Percentiles rank a stretch among this genome's conserved stretches.
Evolutionary conservation across 1,140 invertebrate species (phyloP).

Genomic region (Heliconius nattereri): DNA sequence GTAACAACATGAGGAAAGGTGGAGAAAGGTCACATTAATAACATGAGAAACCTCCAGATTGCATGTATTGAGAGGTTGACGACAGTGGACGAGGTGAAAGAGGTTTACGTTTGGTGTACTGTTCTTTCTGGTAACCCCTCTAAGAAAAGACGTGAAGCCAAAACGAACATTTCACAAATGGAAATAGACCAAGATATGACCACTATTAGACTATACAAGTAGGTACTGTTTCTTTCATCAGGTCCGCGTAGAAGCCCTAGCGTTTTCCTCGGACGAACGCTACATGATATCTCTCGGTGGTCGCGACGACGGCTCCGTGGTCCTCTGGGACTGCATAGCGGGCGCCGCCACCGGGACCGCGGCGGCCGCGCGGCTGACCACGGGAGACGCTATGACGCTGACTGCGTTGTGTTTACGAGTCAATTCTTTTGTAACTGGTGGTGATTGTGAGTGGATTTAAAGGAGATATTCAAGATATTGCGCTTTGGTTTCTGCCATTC

Average conservation of each 20-base stretch:
- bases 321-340: constrained; percentile 87
- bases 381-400: constrained; percentile 84
- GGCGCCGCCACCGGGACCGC: constrained; percentile 85
- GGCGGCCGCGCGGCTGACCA: constrained; percentile 84
- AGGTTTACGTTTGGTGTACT: no score
- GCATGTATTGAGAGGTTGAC: no score
- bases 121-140: not conserved
- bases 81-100: no score
- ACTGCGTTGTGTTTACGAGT: constrained; percentile 81
- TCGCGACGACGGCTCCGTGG: constrained; percentile 91
- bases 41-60: no score
- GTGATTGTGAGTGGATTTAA: constrained; percentile 83
- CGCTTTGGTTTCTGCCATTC: no score
- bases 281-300: constrained; percentile 94
- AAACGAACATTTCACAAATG: not conserved
- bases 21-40: no score
- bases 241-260: constrained; percentile 90
- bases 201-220: no score
- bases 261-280: constrained; percentile 90
- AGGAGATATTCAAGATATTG: no score
- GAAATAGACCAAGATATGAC: no score
- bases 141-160: not conserved
- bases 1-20: no score
- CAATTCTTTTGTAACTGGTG: constrained; percentile 86
- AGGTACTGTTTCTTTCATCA: not conserved